phyloP scores from a whole-genome alignment of 1,140 invertebrate genomes.

The Pseudomyrmex dendroicus region DNA sequence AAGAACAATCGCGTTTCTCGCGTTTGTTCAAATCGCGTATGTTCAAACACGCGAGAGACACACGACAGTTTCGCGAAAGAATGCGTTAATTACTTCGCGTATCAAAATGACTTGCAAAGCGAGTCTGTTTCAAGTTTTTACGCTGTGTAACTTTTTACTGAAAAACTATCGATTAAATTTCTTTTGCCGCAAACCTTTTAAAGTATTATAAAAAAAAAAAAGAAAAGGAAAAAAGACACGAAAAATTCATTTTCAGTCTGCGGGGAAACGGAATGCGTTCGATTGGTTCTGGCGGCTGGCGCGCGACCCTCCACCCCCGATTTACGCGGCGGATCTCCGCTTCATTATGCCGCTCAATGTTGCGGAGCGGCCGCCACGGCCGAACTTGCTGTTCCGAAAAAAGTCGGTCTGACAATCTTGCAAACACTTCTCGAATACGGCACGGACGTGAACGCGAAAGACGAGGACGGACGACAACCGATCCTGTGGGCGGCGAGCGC shows the following conservation, averaged over 20 bases:
- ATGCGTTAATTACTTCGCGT: neutral
- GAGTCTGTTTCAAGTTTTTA: neutral
- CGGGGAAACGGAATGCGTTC: conserved; percentile 94
- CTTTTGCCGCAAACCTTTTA: neutral
- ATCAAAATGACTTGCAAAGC: neutral
- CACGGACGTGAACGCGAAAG: conserved; percentile 93
- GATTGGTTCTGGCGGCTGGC: conserved; percentile 93
- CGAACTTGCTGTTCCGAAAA: conserved; percentile 85
- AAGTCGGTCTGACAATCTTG: conserved; percentile 92
- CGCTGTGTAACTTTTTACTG: too few relatives aligned
- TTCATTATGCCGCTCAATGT: conserved; percentile 99
- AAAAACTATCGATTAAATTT: too few relatives aligned
- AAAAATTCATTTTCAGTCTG: conserved; percentile 88
- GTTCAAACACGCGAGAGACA: neutral
- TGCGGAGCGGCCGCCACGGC: conserved; percentile 92
- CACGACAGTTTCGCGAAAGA: neutral
- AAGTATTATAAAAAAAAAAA: neutral
- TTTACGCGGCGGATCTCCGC: conserved; percentile 96
- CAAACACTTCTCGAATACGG: conserved; percentile 92
- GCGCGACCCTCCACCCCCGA: conserved; percentile 94
- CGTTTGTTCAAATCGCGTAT: neutral
- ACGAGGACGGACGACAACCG: conserved; percentile 96
- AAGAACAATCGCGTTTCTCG: neutral
- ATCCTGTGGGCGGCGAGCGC: conserved; percentile 98
- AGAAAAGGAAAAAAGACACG: neutral